Evolutionary conservation across 2,797 vertebrate genomes (phyloP), one percentile per base, ranked within the genome.

Genomic region (Neopelma chrysocephalum): DNA sequence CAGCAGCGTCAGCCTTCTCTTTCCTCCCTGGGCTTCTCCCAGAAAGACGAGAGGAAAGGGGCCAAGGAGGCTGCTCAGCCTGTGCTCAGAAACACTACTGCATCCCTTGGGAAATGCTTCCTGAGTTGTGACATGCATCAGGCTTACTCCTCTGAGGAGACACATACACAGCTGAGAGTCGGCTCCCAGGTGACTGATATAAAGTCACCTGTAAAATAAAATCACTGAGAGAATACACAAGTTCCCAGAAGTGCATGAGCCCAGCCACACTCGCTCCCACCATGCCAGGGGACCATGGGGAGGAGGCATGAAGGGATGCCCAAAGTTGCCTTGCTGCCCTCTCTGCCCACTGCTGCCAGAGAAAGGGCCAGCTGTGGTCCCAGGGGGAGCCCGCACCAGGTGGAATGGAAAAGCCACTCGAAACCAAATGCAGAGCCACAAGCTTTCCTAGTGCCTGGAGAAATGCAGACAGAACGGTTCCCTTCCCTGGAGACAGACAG

Each of bases 221-320:
- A 85, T 12, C 31, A 2, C 54, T 0, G 5, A 62, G 87, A 45
- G 76, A 87, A 72, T 8, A 71, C 1, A 0, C 3, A 3, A 15
- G 23, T 54, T 66, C 36, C 40, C 66, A 82, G 82, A 25, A 21
- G 45, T 3, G 1, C 38, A 38, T 0, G 1, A 82, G 34, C 45
- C 29, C 51, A 38, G 25, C 19, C 5, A 3, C 6, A 1, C 13
- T 45, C 1, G 0, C 7, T 53, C 47, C 10, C 6, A 36, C 0
- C 0, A 56, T 50, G 25, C n/a, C 3, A 1, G 17, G 16, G n/a
- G 10, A 36, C 36, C 0, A 0, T 2, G 5, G 51, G 26, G 29
- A 82, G 23, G 22, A 25, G 42, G n/a, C 42, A 22, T 0, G 0
- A 54, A 73, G 73, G 26, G 38, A 25, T 40, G 38, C 43, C 61